Conservation (phyloP, 1,140 invertebrate species). For the Drosophila rufa region DNA sequence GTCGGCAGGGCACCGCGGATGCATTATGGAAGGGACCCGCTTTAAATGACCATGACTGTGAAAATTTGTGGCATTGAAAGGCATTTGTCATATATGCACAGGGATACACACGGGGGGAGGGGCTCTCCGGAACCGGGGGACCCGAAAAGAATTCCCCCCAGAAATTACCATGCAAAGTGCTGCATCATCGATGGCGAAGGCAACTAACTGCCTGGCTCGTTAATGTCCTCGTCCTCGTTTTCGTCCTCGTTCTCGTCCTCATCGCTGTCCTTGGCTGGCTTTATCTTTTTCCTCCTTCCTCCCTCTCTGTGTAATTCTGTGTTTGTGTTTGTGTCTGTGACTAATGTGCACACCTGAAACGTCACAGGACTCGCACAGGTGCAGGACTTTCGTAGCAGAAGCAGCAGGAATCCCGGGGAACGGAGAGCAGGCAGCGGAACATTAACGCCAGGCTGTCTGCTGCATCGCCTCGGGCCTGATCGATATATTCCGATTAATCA, state of each 20-base stretch:
- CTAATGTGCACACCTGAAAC: slow-evolving; percentile 80
- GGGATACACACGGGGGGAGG: background rate
- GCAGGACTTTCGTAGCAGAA: slow-evolving; percentile 35
- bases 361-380: slow-evolving; percentile 79
- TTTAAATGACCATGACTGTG: slow-evolving; percentile 78
- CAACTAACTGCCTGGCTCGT: slow-evolving; percentile 81
- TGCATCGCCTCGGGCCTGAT: slow-evolving; percentile 58
- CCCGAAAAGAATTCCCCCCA: slow-evolving; percentile 38
- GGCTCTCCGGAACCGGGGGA: slow-evolving; percentile 16
- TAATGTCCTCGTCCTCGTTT: slow-evolving; percentile 66
- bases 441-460: slow-evolving; percentile 76
- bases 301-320: slow-evolving; percentile 3
- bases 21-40: slow-evolving; percentile 54
- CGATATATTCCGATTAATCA: slow-evolving; percentile 81
- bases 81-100: slow-evolving; percentile 71
- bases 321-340: slow-evolving; percentile 62
- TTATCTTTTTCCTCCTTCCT: slow-evolving; percentile 26
- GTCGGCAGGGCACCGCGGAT: slow-evolving; percentile 26
- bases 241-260: slow-evolving; percentile 20
- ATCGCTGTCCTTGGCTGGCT: slow-evolving; percentile 56
- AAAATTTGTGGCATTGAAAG: slow-evolving; percentile 57
- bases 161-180: slow-evolving; percentile 76
- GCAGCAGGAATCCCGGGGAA: slow-evolving; percentile 32
- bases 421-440: slow-evolving; percentile 30
- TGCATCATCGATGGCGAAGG: slow-evolving; percentile 56